A percentile compares a stretch with the other conserved stretches of the same genome.
Evolutionary conservation across 1,140 invertebrate genomes (phyloP).

Genomic region (Phthorimaea operculella): DNA sequence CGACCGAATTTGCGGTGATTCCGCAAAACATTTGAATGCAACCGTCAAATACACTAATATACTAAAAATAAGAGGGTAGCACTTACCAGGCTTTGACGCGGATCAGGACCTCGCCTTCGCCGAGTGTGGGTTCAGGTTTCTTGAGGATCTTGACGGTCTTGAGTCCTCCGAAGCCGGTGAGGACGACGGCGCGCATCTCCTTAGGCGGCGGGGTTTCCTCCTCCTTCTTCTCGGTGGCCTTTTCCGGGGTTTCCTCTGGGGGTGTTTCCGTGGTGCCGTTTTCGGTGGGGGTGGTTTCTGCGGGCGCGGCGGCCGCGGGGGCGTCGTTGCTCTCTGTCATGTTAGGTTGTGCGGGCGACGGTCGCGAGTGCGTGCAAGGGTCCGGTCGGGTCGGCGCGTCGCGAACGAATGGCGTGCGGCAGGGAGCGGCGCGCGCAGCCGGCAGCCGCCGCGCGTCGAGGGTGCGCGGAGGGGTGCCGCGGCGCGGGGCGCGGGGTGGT

Average conservation of each 20-base stretch:
- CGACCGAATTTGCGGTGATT: no score
- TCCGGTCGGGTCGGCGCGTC: slow-evolving; percentile 55
- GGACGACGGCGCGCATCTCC: slow-evolving; percentile 85
- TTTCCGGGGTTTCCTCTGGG: slow-evolving; percentile 65
- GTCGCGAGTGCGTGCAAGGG: slow-evolving; percentile 44
- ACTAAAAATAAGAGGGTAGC: background rate
- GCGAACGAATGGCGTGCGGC: slow-evolving; percentile 57
- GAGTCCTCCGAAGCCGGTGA: slow-evolving; percentile 85
- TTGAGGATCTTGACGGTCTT: slow-evolving; percentile 85
- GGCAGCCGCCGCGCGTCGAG: slow-evolving; percentile 15
- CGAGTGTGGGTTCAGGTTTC: slow-evolving; percentile 79
- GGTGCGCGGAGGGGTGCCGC: slow-evolving; percentile 23
- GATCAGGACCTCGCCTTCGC: slow-evolving; percentile 84
- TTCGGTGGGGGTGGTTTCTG: slow-evolving; percentile 62
- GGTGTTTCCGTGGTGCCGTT: slow-evolving; percentile 62
- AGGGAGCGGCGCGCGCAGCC: slow-evolving; percentile 44
- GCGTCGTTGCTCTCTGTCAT: slow-evolving; percentile 67
- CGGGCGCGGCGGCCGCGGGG: slow-evolving; percentile 62
- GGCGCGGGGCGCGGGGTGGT: slow-evolving; percentile 16
- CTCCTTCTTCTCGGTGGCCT: slow-evolving; percentile 66
- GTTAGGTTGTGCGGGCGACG: slow-evolving; percentile 38
- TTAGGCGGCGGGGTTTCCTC: slow-evolving; percentile 74
- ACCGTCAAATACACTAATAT: background rate
- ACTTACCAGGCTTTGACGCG: slow-evolving; percentile 88
- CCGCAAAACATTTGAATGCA: background rate